phyloP scores from a whole-genome alignment of 2,113 vertebrate genomes.

The Carollia perspicillata region DNA sequence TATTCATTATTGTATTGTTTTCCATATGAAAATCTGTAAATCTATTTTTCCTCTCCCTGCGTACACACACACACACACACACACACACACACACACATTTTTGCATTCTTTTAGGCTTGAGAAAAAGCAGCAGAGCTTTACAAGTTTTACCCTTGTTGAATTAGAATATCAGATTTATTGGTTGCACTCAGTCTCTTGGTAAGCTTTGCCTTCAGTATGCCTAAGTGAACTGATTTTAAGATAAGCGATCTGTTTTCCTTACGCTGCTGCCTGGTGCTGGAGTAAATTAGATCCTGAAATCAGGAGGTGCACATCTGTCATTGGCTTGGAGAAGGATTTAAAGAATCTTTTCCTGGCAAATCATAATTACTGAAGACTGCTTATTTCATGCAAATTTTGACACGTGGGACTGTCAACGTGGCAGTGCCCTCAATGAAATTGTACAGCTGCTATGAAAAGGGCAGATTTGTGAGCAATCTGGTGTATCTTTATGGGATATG shows the following conservation, averaged over 20 bases:
- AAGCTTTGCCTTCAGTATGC: constrained; percentile 16
- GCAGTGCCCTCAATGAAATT: constrained; percentile 32
- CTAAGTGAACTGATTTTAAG: constrained; percentile 57
- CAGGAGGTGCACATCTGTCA: constrained; percentile 66
- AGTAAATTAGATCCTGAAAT: constrained; percentile 73
- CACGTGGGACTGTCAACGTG: constrained; percentile 46
- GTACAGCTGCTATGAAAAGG: constrained; percentile 36
- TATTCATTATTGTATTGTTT: background rate
- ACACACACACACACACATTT: background rate
- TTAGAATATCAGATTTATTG: constrained; percentile 37
- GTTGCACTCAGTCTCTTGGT: constrained; percentile 7
- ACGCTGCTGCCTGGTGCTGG: background rate
- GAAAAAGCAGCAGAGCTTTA: background rate
- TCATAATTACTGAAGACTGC: constrained; percentile 72
- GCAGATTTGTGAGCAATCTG: background rate
- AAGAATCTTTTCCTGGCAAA: constrained; percentile 71
- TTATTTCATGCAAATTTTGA: constrained; percentile 75
- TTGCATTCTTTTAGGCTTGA: background rate
- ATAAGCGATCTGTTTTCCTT: constrained; percentile 46
- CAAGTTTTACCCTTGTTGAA: constrained; percentile 5
- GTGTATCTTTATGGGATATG: constrained; percentile 2
- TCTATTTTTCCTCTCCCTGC: background rate
- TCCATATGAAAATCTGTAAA: background rate
- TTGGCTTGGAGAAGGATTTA: constrained; percentile 56
- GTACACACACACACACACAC: background rate